Evolutionary conservation across 2,113 vertebrate species (phyloP).

Genomic region (human (Homo sapiens)): GRCh38 chr5:78818001-78818500

Average conservation of each 20-base stretch:
- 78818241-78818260: not conserved
- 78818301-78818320: not conserved
- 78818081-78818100: too few species aligned
- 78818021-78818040: too few species aligned
- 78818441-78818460: not conserved
- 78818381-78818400: not conserved
- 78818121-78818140: too few species aligned
- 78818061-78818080: too few species aligned
- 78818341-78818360: not conserved
- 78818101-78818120: too few species aligned
- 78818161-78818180: not conserved
- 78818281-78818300: not conserved
- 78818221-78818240: not conserved
- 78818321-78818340: not conserved
- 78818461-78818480: not conserved
- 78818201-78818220: not conserved
- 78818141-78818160: rapidly evolving
- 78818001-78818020: too few species aligned
- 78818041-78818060: too few species aligned
- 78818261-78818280: not conserved
- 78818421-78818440: not conserved
- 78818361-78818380: not conserved
- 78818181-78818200: not conserved
- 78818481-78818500: rapidly evolving
- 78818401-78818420: not conserved